Evolutionary conservation across 1,140 invertebrate species (phyloP).

Genomic region (Saxidomus purpurata): DNA sequence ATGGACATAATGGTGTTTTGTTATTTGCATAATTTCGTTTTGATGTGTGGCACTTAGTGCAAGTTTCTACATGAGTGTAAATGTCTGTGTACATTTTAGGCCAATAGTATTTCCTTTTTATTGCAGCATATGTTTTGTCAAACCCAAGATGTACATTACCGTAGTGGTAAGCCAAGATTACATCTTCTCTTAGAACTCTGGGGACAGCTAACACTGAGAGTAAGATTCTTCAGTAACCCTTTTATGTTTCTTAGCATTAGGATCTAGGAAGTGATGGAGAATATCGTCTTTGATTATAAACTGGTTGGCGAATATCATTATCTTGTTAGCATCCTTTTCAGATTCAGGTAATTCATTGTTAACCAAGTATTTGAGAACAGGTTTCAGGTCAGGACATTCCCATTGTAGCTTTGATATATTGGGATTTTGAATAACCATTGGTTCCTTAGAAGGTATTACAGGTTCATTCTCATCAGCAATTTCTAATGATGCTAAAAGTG

Average conservation of each 20-base stretch:
- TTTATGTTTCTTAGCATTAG: background rate
- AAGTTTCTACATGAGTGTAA: slow-evolving; percentile 42
- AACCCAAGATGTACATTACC: slow-evolving; percentile 57
- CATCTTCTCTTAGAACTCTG: slow-evolving; percentile 10
- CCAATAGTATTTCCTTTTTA: slow-evolving; percentile 65
- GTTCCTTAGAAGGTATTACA: background rate
- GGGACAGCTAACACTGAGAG: slow-evolving; percentile 62
- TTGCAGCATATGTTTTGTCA: slow-evolving; percentile 29
- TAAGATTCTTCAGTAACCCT: background rate
- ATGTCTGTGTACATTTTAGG: slow-evolving; percentile 66
- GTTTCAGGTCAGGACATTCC: slow-evolving; percentile 40
- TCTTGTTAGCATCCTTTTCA: background rate
- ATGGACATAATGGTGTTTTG: slow-evolving; percentile 29
- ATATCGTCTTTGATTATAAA: slow-evolving; percentile 61
- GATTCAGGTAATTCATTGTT: background rate
- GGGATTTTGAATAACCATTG: background rate
- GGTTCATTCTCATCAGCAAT: background rate
- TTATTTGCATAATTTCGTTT: slow-evolving; percentile 30
- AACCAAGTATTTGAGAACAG: slow-evolving; percentile 19
- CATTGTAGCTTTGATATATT: slow-evolving; percentile 32
- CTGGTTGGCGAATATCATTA: slow-evolving; percentile 43
- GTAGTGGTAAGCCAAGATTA: slow-evolving; percentile 64
- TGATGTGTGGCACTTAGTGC: slow-evolving; percentile 52
- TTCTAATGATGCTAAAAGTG: background rate
- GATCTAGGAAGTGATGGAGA: slow-evolving; percentile 60